Evolutionary conservation across 2,113 vertebrate species (phyloP).

Genomic region (Rhizomys pruinosus): DNA sequence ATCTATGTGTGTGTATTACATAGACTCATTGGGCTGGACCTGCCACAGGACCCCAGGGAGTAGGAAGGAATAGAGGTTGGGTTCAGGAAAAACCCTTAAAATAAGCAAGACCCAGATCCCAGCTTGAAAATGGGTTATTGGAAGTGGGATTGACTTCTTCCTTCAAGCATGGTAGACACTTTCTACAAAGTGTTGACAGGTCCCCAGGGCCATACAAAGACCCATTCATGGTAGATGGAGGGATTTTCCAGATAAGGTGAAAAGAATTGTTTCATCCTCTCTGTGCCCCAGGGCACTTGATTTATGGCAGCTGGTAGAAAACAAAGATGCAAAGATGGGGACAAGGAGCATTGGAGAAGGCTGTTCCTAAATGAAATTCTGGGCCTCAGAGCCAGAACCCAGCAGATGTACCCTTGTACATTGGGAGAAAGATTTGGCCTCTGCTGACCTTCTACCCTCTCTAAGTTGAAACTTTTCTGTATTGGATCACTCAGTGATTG

Average conservation of each 20-base stretch:
- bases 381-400: not conserved
- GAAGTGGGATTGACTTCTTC: not conserved
- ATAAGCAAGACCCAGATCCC: not conserved
- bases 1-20: not conserved
- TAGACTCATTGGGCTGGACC: not conserved
- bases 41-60: not conserved
- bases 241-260: slow-evolving; percentile 45
- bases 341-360: not conserved
- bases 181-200: not conserved
- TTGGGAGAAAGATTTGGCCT: not conserved
- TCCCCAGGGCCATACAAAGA: slow-evolving; percentile 25
- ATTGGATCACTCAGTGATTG: not conserved
- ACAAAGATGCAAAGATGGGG: not conserved
- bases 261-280: slow-evolving; percentile 47
- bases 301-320: not conserved
- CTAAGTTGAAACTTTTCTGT: not conserved
- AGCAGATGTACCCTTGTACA: not conserved
- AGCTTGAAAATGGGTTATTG: not conserved
- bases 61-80: not conserved
- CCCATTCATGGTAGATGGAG: not conserved
- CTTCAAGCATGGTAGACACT: not conserved
- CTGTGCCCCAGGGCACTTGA: not conserved
- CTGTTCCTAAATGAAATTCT: not conserved
- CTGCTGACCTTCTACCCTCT: not conserved
- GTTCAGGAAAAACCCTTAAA: not conserved